A percentile compares a stretch with the other conserved stretches of the same genome.
Evolutionary conservation across 2,888 invertebrate genomes (phyloP).

Genomic region (Corbicula japonica): DNA sequence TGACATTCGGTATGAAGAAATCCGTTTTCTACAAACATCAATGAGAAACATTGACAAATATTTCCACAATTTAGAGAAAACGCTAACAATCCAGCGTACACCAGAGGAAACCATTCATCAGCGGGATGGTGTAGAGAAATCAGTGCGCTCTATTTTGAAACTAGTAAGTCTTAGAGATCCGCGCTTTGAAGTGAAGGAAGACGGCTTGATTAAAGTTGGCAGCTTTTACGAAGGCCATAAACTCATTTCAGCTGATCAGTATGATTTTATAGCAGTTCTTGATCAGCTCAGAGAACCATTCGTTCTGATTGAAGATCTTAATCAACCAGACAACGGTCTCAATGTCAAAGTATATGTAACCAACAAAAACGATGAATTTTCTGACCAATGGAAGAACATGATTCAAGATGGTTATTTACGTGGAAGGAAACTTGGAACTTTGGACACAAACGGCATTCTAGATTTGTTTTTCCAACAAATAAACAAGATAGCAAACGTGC

Average conservation of each 20-base stretch:
- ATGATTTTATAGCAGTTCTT: constrained; percentile 35
- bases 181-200: constrained; percentile 24
- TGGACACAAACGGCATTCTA: constrained; percentile 31
- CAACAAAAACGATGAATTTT: constrained; percentile 16
- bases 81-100: constrained; percentile 18
- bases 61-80: constrained; percentile 37
- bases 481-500: constrained; percentile 2
- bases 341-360: constrained; percentile 26
- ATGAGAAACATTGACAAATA: constrained; percentile 38
- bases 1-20: constrained; percentile 26
- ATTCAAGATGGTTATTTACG: constrained; percentile 27
- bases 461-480: constrained; percentile 36
- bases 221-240: constrained; percentile 42
- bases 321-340: constrained; percentile 15
- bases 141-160: constrained; percentile 19
- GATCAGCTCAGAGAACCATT: constrained; percentile 12
- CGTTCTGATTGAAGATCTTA: constrained; percentile 31
- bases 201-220: constrained; percentile 45
- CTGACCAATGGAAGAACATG: constrained; percentile 30
- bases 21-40: constrained; percentile 29
- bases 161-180: constrained; percentile 10
- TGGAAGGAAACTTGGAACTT: constrained; percentile 32
- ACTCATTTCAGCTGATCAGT: constrained; percentile 21
- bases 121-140: constrained; percentile 42
- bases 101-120: constrained; percentile 38